Evolutionary conservation across 2,888 invertebrate species (phyloP).

Genomic region (Plagodis dolabraria): DNA sequence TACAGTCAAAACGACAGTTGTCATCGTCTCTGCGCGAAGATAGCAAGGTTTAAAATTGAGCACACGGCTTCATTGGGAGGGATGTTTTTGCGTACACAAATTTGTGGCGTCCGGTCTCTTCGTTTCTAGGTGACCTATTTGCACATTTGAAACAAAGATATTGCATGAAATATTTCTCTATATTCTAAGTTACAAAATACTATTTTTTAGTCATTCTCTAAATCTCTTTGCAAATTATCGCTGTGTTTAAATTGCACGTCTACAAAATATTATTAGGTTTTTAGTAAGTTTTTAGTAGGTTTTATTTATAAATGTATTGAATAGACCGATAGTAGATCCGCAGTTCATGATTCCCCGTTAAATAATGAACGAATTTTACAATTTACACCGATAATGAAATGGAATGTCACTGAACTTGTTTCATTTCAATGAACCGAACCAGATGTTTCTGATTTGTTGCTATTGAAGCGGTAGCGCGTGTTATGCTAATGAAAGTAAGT

Average conservation of each 20-base stretch:
- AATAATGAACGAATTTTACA: slow-evolving; percentile 25
- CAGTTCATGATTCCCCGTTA: slow-evolving; percentile 2
- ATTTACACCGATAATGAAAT: slow-evolving; percentile 34
- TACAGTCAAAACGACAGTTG: slow-evolving; percentile 29
- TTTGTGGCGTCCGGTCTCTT: slow-evolving; percentile 10
- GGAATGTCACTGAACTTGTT: slow-evolving; percentile 44
- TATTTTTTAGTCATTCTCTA: background rate
- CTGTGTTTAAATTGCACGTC: no score
- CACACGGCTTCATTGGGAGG: slow-evolving; percentile 15
- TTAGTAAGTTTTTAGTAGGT: no score
- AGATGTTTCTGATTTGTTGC: slow-evolving; percentile 41
- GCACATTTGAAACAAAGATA: slow-evolving; percentile 16
- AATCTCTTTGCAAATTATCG: no score
- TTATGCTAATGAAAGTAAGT: slow-evolving; percentile 35
- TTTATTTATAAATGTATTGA: no score
- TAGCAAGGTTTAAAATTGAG: slow-evolving; percentile 30
- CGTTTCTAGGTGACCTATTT: slow-evolving; percentile 19
- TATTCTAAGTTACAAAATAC: background rate
- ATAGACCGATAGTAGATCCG: background rate
- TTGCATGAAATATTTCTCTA: background rate
- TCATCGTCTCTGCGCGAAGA: slow-evolving; percentile 30
- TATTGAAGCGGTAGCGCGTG: slow-evolving; percentile 35
- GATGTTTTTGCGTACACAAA: slow-evolving; percentile 27
- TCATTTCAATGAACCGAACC: slow-evolving; percentile 41
- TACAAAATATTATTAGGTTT: no score